Evolutionary conservation across 1,140 invertebrate species (phyloP).

Genomic region (Nixonia krombeini): DNA sequence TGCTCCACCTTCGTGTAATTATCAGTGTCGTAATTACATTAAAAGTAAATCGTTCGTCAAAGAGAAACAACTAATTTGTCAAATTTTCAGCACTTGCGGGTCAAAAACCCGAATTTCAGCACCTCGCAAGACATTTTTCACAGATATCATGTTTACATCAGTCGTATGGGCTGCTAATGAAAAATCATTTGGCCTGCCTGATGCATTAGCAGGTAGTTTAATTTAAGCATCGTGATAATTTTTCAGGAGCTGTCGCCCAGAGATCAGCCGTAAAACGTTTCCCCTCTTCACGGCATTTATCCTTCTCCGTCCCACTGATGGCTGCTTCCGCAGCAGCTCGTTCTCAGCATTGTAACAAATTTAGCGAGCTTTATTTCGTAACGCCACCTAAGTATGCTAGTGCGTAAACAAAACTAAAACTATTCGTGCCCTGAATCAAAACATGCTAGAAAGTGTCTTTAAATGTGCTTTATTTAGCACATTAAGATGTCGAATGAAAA

Average conservation of each 20-base stretch:
- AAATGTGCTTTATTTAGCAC: slow-evolving; percentile 4
- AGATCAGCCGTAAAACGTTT: slow-evolving; percentile 53
- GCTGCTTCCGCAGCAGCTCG: slow-evolving; percentile 31
- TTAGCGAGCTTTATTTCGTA: slow-evolving; percentile 41
- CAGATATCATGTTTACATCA: neutral
- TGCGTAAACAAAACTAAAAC: slow-evolving; percentile 26
- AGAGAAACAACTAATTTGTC: too few species aligned
- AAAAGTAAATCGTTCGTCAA: too few species aligned
- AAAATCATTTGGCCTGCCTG: slow-evolving; percentile 31
- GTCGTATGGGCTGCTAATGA: slow-evolving; percentile 13
- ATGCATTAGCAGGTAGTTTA: slow-evolving; percentile 54
- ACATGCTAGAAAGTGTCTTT: neutral
- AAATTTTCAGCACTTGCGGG: too few species aligned
- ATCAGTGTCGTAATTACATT: too few species aligned
- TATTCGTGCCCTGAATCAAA: slow-evolving; percentile 31
- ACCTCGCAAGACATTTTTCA: neutral
- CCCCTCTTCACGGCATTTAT: slow-evolving; percentile 34
- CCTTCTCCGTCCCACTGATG: slow-evolving; percentile 36
- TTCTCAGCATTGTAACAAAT: slow-evolving; percentile 46
- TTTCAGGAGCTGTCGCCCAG: slow-evolving; percentile 52
- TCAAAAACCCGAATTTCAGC: too few species aligned
- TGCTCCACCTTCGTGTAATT: too few species aligned
- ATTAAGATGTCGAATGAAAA: neutral
- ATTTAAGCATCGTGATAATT: slow-evolving; percentile 52
- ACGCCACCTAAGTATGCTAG: slow-evolving; percentile 21